These are phyloP conservation scores for Phlogophora meticulosa DNA, from an alignment of 2,888 invertebrate species.

Conservation along the genomic window DNA sequence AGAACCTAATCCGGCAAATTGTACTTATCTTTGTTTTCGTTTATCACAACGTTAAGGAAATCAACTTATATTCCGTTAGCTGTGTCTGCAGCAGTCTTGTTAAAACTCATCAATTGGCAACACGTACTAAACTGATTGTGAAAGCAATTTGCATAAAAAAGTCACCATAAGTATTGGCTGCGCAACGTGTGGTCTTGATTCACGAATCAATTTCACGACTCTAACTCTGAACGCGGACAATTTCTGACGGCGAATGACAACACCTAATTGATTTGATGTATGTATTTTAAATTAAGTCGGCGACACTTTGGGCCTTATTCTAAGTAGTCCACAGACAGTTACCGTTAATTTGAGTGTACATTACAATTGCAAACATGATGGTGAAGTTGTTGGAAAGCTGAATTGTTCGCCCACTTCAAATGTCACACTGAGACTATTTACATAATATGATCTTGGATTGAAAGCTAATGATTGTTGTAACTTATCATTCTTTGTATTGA, in stretches of 20 bases:
- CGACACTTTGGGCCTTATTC: slow-evolving; percentile 44
- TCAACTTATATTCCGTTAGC: not conserved
- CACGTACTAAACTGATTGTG: not conserved
- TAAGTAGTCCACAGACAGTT: slow-evolving; percentile 49
- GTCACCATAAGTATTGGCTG: not conserved
- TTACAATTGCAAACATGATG: slow-evolving; percentile 65
- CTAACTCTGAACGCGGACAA: slow-evolving; percentile 36
- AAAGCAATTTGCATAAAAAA: slow-evolving; percentile 7
- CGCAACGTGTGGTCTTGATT: slow-evolving; percentile 40
- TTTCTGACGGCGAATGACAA: slow-evolving; percentile 39
- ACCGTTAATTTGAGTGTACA: slow-evolving; percentile 60
- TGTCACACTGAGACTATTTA: slow-evolving; percentile 66
- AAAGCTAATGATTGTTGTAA: slow-evolving; percentile 35
- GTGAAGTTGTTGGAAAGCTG: slow-evolving; percentile 69
- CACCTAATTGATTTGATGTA: slow-evolving; percentile 60
- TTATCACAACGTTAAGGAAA: not conserved
- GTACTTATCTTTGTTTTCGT: too few species aligned
- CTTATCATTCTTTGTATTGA: slow-evolving; percentile 30
- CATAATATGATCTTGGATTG: slow-evolving; percentile 58
- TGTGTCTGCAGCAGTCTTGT: not conserved
- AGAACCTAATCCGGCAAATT: too few species aligned
- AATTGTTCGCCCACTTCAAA: slow-evolving; percentile 64
- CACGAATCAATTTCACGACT: slow-evolving; percentile 28
- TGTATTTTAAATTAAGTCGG: slow-evolving; percentile 57
- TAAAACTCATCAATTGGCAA: not conserved